These are phyloP conservation scores for Falco columbarius DNA, from an alignment of 2,797 vertebrate species.

Conservation along the genomic window DNA sequence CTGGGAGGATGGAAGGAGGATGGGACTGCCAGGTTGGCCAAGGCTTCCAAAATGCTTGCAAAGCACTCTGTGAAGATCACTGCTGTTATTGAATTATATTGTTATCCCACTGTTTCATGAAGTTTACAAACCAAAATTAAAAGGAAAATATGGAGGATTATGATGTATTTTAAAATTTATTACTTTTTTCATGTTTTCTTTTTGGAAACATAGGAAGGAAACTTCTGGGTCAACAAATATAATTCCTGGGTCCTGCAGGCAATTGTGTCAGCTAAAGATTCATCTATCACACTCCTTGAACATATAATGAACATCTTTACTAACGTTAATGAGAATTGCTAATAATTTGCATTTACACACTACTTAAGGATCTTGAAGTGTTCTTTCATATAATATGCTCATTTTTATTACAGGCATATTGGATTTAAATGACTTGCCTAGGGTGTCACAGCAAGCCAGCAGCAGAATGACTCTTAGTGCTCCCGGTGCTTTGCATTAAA, in stretches of 20 bases:
- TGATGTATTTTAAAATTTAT: neutral
- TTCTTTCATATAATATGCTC: slow-evolving; percentile 46
- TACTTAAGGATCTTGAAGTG: slow-evolving; percentile 52
- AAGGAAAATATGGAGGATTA: neutral
- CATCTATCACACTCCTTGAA: slow-evolving; percentile 6
- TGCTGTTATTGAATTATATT: neutral
- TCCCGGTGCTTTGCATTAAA: slow-evolving; percentile 39
- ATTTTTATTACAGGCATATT: slow-evolving; percentile 50
- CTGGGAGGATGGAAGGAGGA: neutral
- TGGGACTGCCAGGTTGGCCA: neutral
- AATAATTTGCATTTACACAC: slow-evolving; percentile 55
- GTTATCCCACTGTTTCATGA: neutral
- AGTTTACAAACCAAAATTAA: neutral
- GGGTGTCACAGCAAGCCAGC: slow-evolving; percentile 42
- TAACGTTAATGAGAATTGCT: slow-evolving; percentile 38
- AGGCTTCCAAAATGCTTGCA: neutral
- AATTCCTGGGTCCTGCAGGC: neutral
- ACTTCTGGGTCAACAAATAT: neutral
- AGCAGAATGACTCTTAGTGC: neutral
- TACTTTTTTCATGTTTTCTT: neutral
- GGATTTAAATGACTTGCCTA: slow-evolving; percentile 59
- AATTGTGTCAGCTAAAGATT: neutral
- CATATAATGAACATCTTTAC: slow-evolving; percentile 6
- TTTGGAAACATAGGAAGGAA: neutral
- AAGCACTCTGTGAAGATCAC: neutral